Base-by-base conservation (phyloP, 2,888 invertebrate species). In the Sarcophaga carnaria region DNA sequence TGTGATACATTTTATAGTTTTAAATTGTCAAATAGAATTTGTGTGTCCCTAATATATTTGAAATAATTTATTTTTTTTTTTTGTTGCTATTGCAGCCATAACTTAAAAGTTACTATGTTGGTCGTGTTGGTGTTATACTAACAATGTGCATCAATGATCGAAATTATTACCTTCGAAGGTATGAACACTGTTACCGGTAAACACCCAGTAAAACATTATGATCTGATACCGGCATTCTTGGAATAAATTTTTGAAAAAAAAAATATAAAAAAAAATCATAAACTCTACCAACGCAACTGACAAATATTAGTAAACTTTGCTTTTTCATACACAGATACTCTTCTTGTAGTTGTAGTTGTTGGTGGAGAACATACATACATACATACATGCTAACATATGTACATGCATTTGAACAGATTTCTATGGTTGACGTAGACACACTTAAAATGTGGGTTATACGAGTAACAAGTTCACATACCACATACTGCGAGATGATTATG, bases 61-160 rank as follows among this genome's bases (percentile, higher is more conserved):
- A 14, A 54, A 54, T 14, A 54, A 54, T 12, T 54, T 22, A 1
- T 1, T 54, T 54, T 67, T 66, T 1, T 54, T 54, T 67, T 66
- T 64, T n/a, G 4, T 22, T 59, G 45, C 47, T 25, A 45, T 14
- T 64, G 81, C n/a, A 27, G 37, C 69, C 76, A 59, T 69, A 76
- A 76, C 17, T 76, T 70, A 22, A 22, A 54, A 70, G 6, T 5
- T 59, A 22, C 27, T 80, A 4, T 60, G 37, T 8, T 49, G 25
- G 22, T 14, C 11, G 5, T 63, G 3, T 45, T 75, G 20, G 47
- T 22, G 22, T 67, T 62, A 67, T 72, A 62, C 37, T 37, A 78
- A 72, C 22, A 49, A 83, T 66, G 82, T 83, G 47, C 60, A 76
- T 80, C 80, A 77, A 85, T 71, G 49, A 71, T 71, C 71, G 37